Evolutionary conservation across 2,113 vertebrate species (phyloP), one percentile per base, ranked within the genome.

Genomic region (Leucosticte australis): DNA sequence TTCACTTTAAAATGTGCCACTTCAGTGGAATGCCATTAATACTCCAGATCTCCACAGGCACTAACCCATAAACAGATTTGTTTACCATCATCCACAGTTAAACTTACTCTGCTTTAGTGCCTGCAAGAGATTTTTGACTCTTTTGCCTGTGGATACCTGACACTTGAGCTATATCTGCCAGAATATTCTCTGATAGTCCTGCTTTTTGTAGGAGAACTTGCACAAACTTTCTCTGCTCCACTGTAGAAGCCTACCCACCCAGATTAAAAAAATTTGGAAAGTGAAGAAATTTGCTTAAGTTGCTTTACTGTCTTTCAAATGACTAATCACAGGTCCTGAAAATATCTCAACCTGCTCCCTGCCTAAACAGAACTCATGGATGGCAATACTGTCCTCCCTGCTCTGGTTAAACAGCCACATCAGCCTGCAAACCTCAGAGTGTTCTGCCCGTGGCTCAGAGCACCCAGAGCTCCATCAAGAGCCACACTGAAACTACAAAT

Each of bases 41-140:
- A 31, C 39, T 39, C 13, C 1, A 33, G 52, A 63, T 84, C 49
- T 46, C 95, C 91, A 31, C 41, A 73, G 63, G 52, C 76, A 87
- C 77, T 44, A 86, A 96, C 96, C 95, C 83, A 89, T 90, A 76
- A 67, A 89, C 28, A 93, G 94, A 95, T 69, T 64, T 95, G 62
- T 91, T 81, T 85, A 41, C 47, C 21, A 4, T 42, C 39, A 69
- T 8, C 16, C 27, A 6, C 2, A 41, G 57, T 69, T 70, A 77
- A 73, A 89, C 35, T 84, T 63, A 35, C 7, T 33, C 63, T 33
- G 35, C n/a, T 85, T 74, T 39, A 67, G 35, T 46, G n/a, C 57
- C 79, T 53, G 70, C n/a, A 35, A 57, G 78, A 86, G 75, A 30
- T 94, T 78, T 87, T 90, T 89, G 20, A 56, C 19, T 65, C 35